Evolutionary conservation across 2,888 invertebrate genomes (phyloP), one percentile per base, ranked within the genome.

Genomic region (Cremastinae sp.): DNA sequence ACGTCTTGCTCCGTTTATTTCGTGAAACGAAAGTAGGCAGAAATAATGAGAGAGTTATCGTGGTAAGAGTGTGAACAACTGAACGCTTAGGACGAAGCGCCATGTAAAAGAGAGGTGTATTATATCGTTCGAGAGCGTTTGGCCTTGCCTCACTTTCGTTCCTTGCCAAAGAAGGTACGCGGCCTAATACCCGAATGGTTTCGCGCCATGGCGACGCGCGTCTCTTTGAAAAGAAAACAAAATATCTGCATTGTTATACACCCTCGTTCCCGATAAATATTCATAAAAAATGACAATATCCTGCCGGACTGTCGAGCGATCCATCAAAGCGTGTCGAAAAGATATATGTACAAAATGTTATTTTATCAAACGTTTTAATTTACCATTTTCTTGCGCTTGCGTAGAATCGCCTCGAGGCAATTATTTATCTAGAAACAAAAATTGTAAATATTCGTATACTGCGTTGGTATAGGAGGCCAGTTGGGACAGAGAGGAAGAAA

Each of bases 61-160:
- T 9, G 34, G 41, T 8, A 47, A 2, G 18, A 62, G 12, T n/a
- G 18, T 8, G 10, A 22, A 28, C 22, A 3, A 53, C 53, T 8
- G 64, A 47, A 10, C 41, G 41, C 54, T 28, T 22, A 45, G 8
- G 64, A 16, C 18, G 70, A 70, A 61, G 53, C 53, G 61, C 43
- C 43, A 41, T 18, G 43, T 36, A 34, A 59, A 70, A 59, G 61
- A 59, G 18, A 61, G n/a, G n/a, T n/a, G n/a, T n/a, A n/a, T n/a
- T n/a, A 5, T 28, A 61, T 70, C 61, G 53, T 9, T 51, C 59
- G 47, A 45, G n/a, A 49, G 74, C 22, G 49, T 36, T 66, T 79
- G 81, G 77, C 83, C 82, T 85, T 82, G 85, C 80, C 79, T 82
- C 76, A 80, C 79, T 82, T 83, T 81, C 80, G 71, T 75, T 72